Evolutionary conservation across 2,888 invertebrate genomes (phyloP), one percentile per base, ranked within the genome.

Genomic region (Dione juno): DNA sequence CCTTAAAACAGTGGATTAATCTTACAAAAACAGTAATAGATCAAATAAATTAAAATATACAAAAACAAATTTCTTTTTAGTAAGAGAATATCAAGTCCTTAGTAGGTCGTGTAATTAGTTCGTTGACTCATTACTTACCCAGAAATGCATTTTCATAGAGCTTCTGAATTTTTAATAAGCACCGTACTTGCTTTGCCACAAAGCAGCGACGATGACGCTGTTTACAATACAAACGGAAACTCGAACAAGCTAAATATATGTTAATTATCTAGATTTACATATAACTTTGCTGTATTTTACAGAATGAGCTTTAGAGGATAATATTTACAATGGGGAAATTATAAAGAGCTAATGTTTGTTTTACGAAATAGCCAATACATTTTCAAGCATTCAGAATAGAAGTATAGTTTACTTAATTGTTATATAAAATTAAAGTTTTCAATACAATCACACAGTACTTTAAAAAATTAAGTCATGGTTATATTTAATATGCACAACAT

Each of bases 161-260:
- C 65, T 72, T 74, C 73, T 74, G 72, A 71, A 76, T 75, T 76
- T 75, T 75, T 76, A 75, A 74, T 74, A 57, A 37, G 16, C 57
- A 76, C 72, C 69, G 75, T 71, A 69, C 72, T 73, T 67, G 66
- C 66, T 70, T 59, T 66, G 65, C 28, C 66, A 64, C 66, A 69
- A 57, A 66, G 63, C 71, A 69, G 35, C 52, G 67, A 67, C 14
- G 28, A 65, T 52, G 69, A 72, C 69, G 67, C 54, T 19, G 59
- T 43, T 50, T 35, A 67, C 74, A 66, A 70, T 65, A 65, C 69
- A 48, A 54, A 21, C 35, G 40, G 14, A 70, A 71, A 63, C 59
- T 59, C 50, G 28, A 64, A 41, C 35, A 35, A 48, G 61, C 45
- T 28, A 37, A 63, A 66, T 66, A 71, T 53, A 61, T 68, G 53